Evolutionary conservation across 1,140 invertebrate species (phyloP), one percentile per base, ranked within the genome.

Genomic region (Ephestia elutella): DNA sequence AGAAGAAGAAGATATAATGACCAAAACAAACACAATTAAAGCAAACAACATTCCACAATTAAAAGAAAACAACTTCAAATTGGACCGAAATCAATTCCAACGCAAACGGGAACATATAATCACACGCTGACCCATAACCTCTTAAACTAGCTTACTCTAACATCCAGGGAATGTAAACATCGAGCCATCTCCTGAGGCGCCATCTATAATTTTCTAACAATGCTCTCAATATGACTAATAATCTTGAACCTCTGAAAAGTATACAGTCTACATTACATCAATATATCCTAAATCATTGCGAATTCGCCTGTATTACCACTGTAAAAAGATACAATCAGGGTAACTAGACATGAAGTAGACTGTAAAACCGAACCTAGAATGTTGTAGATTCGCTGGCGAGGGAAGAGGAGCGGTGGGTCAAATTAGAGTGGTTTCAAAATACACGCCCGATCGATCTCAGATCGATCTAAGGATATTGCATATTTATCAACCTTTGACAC

Each of bases 401-500:
- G 1, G 19, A 54, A 60, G 49, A 32, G 54, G 67, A 56, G 13
- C 21, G 15, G 48, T 9, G 63, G 73, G 10, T 73, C 72, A 60
- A 21, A 5, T 35, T 68, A 38, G 0, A 53, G 5, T 75, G 79
- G 80, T 72, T 62, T 30, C 21, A 63, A 54, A 65, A 66, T 75
- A 75, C 80, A 82, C 78, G 78, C 71, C 70, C 70, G 75, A 80
- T 84, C 84, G 81, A 87, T 84, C 70, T 68, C 32, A 65, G 78
- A 75, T 82, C 74, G 71, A 82, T 79, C 73, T 70, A 48, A 64
- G 77, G 78, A 80, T 87, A 87, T 81, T 87, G 82, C 82, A 87
- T 86, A 84, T 87, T 86, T 87, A 86, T 84, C 84, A 87, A 87
- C 84, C 84, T 87, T 80, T 87, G 84, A 87, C 84, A 87, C 73